phyloP scores from a whole-genome alignment of 1,140 invertebrate genomes.

The Drosophila sucinea region DNA sequence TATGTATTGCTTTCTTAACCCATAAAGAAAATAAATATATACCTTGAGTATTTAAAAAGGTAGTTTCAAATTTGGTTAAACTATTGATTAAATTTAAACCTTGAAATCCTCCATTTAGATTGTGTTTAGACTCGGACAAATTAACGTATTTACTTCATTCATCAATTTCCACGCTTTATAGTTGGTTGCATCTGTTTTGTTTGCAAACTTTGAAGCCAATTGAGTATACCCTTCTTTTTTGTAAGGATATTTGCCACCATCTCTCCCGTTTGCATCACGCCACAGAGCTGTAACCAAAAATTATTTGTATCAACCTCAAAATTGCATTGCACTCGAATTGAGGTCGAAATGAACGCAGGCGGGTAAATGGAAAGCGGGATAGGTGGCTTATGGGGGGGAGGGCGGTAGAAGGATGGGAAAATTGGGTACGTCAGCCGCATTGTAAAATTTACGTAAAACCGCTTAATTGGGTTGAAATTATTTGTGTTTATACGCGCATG shows the following conservation, averaged over 20 bases:
- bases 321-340: constrained; percentile 53
- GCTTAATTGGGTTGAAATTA: constrained; percentile 69
- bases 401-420: background rate
- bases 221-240: background rate
- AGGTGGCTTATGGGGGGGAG: background rate
- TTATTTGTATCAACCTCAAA: constrained; percentile 65
- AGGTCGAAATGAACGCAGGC: constrained; percentile 8
- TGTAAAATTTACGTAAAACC: constrained; percentile 64
- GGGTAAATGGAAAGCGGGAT: background rate
- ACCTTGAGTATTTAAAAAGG: too few species aligned
- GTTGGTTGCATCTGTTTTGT: too few species aligned
- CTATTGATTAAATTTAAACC: too few species aligned
- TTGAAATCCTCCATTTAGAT: too few species aligned
- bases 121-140: too few species aligned
- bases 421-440: constrained; percentile 39
- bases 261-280: constrained; percentile 12
- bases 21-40: too few species aligned
- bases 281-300: constrained; percentile 41
- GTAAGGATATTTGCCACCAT: background rate
- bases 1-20: too few species aligned
- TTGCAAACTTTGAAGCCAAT: background rate
- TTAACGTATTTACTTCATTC: too few species aligned
- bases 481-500: constrained; percentile 57
- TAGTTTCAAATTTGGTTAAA: too few species aligned
- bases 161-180: too few species aligned